These are phyloP conservation scores for Aporrectodea caliginosa DNA, from an alignment of 1,140 invertebrate genomes.

Conservation along the genomic window DNA sequence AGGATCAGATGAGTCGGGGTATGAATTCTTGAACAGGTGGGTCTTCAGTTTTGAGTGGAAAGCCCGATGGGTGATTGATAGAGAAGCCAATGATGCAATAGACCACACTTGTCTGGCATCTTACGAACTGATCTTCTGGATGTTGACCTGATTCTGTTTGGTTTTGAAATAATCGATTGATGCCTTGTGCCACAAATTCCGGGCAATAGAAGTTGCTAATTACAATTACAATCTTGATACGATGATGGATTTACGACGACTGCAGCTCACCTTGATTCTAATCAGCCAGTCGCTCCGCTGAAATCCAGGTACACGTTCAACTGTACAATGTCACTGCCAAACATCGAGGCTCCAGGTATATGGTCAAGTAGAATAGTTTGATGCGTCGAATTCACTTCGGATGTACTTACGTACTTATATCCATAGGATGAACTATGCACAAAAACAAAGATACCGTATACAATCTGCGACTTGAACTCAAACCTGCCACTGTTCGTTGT, in stretches of 20 bases:
- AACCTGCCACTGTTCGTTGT: too few relatives aligned
- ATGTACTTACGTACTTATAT: background rate
- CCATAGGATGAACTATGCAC: background rate
- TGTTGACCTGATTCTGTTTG: too few relatives aligned
- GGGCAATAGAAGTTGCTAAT: background rate
- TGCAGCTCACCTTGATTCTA: background rate
- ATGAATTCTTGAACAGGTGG: too few relatives aligned
- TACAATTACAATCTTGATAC: background rate
- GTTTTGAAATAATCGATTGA: too few relatives aligned
- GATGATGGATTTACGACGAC: background rate
- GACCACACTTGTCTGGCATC: too few relatives aligned
- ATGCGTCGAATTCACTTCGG: background rate
- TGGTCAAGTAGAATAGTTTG: background rate
- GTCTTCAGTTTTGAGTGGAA: too few relatives aligned
- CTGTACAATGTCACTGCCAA: background rate
- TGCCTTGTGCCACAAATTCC: too few relatives aligned
- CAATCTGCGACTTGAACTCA: too few relatives aligned
- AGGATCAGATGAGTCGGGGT: too few relatives aligned
- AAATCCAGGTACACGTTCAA: background rate
- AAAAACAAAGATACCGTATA: background rate
- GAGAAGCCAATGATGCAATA: too few relatives aligned
- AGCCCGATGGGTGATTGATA: too few relatives aligned
- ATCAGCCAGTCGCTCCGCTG: background rate
- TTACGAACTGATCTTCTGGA: too few relatives aligned
- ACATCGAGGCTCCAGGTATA: background rate